Evolutionary conservation across 2,113 vertebrate genomes (phyloP).

Genomic region (Clupea harengus): DNA sequence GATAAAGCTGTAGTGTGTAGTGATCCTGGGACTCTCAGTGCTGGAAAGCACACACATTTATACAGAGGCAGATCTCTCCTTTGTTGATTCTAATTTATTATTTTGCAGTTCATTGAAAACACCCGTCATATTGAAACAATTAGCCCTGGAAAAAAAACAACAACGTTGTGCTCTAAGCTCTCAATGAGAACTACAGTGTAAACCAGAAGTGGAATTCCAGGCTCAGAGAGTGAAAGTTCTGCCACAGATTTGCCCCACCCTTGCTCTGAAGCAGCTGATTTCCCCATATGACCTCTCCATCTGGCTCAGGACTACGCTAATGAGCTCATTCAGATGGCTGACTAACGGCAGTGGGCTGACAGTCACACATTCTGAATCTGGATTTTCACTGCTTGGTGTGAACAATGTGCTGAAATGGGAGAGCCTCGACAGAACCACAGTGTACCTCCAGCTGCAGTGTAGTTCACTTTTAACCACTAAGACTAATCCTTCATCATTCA

Average conservation of each 20-base stretch:
- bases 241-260: background rate
- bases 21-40: background rate
- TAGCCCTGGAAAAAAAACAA: background rate
- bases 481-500: background rate
- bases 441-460: background rate
- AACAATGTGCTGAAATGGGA: background rate
- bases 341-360: background rate
- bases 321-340: background rate
- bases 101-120: background rate
- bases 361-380: background rate
- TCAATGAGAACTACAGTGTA: background rate
- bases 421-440: background rate
- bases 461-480: background rate
- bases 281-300: background rate
- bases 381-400: background rate
- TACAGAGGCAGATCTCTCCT: background rate
- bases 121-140: background rate
- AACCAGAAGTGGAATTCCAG: background rate
- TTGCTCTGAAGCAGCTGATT: background rate
- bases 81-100: background rate
- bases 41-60: background rate
- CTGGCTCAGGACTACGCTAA: background rate
- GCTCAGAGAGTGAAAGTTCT: background rate
- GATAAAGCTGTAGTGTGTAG: background rate
- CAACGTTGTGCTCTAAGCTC: background rate